Base-by-base conservation (phyloP, 2,113 vertebrate genomes). In the Anser brachyrhynchus region DNA sequence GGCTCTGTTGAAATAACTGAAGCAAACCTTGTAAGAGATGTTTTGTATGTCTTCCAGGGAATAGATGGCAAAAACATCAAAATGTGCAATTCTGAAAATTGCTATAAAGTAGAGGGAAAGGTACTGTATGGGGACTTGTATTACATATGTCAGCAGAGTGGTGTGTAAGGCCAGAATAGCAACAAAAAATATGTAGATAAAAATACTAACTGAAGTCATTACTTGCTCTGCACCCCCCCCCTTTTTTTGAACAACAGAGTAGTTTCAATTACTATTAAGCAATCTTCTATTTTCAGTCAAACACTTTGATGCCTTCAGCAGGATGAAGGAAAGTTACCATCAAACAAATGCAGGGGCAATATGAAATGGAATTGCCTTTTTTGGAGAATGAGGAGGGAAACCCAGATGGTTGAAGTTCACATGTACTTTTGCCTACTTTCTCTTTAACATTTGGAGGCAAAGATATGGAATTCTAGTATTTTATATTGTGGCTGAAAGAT, bases 21-120 rank as follows among this genome's bases (percentile, higher is more conserved):
- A 97, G 98, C 98, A 8, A 98, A 98, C 59, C 98, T 99, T 46
- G 99, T 99, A 82, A 98, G 99, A 96, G 99, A 99, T 97, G 98
- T 99, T 97, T 98, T 99, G 41, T 99, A 99, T 77, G 99, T 99
- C 93, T 99, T 99, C 98, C 99, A 99, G 97, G 99, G 99, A 94
- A 99, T 99, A 87, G 99, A 99, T 58, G 99, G 99, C 91, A 99
- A 98, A 98, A 98, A 98, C 95, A 98, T 99, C 97, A 99, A 99
- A 98, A 99, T 99, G 99, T 99, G 97, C 97, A 98, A 87, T 95
- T 96, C 98, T 76, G 99, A 99, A 72, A 98, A 99, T 96, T 98
- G 99, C 97, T 99, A 99, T 97, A 99, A 98, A 97, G 99, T 99
- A 67, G 99, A 99, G 91, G 94, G 97, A 79, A 99, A 99, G 99